These are phyloP conservation scores for Aspidapion aeneum DNA, from an alignment of 2,888 invertebrate genomes.

Conservation along the genomic window DNA sequence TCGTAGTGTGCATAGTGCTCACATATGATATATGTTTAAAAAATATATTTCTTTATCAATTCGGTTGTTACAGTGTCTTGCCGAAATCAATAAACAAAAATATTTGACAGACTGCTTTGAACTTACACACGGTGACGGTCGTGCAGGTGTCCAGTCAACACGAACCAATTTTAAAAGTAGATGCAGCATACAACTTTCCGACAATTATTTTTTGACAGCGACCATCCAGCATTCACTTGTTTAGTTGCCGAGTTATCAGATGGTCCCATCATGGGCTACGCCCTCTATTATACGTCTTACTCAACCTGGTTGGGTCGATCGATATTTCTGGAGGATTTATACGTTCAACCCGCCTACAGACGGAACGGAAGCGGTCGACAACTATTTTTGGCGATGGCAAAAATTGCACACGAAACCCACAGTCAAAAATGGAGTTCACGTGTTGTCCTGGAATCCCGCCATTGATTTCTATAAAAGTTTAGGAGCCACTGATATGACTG, in stretches of 20 bases:
- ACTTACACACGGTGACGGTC: too few species aligned
- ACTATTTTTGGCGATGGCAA: slow-evolving; percentile 63
- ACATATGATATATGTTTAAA: too few species aligned
- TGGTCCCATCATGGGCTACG: slow-evolving; percentile 64
- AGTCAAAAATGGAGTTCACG: slow-evolving; percentile 68
- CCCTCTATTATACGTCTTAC: slow-evolving; percentile 77
- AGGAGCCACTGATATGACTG: slow-evolving; percentile 66
- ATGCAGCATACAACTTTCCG: too few species aligned
- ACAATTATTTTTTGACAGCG: slow-evolving; percentile 61
- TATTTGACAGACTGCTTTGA: too few species aligned
- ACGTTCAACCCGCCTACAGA: slow-evolving; percentile 64
- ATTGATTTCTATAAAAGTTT: slow-evolving; percentile 67
- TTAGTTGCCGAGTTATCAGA: slow-evolving; percentile 61
- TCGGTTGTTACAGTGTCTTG: too few species aligned
- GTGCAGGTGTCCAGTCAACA: too few species aligned
- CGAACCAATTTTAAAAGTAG: too few species aligned
- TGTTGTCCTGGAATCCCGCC: slow-evolving; percentile 83
- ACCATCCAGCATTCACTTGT: slow-evolving; percentile 65
- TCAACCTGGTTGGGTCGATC: slow-evolving; percentile 83
- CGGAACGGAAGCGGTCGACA: slow-evolving; percentile 61
- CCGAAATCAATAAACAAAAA: too few species aligned
- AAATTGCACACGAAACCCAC: slow-evolving; percentile 53
- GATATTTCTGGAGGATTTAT: slow-evolving; percentile 83
- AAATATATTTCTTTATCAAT: too few species aligned
- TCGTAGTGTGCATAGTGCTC: too few species aligned